Base-by-base conservation (phyloP, 1,140 invertebrate species). In the Pachypeltis micranthus region DNA sequence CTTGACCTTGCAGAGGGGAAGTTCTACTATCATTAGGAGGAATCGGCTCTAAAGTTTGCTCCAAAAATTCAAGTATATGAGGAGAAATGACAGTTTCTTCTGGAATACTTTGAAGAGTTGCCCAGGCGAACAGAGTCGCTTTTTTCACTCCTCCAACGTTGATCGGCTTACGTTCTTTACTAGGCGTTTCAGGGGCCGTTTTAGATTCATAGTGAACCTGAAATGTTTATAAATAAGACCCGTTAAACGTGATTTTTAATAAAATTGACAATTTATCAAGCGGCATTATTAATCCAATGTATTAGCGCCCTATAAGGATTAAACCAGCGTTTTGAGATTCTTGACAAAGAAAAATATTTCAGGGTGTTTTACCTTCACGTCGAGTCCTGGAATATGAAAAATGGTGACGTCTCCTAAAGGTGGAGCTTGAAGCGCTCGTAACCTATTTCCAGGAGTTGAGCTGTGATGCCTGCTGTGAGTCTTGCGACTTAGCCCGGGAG, bases 31-130 rank as follows among this genome's bases (percentile, higher is more conserved):
- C 58, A 19, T 67, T 61, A 1, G 88, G 80, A 0, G 91, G 90
- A 70, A 96, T 92, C 0, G 93, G 93, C 69, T 96, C 93, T 10
- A 97, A 75, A 0, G 93, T 94, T 74, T 96, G 92, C 72, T 96
- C 93, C 31, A 96, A 74, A 74, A 95, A 96, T 73, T 96, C 93
- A 24, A 96, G 77, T 68, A 97, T 93, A 70, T 94, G 91, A 0
- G 93, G 93, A 68, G 89, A 93, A 67, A 97, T 92, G 61, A 96
- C 57, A 0, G 93, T 95, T 77, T 95, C 92, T 75, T 96, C 93
- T 0, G 94, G 93, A 65, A 97, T 91, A 70, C 91, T 93, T 72
- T 97, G 93, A 26, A 97, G 75, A 1, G 91, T 96, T 76, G 94
- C 88, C 93, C 93, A 97, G 16, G 93, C 91, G 75, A 95, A 96